A percentile compares a stretch with the other conserved stretches of the same genome.
These are phyloP conservation scores for Mythimna impura DNA, from an alignment of 2,888 invertebrate genomes.

Conservation along the genomic window DNA sequence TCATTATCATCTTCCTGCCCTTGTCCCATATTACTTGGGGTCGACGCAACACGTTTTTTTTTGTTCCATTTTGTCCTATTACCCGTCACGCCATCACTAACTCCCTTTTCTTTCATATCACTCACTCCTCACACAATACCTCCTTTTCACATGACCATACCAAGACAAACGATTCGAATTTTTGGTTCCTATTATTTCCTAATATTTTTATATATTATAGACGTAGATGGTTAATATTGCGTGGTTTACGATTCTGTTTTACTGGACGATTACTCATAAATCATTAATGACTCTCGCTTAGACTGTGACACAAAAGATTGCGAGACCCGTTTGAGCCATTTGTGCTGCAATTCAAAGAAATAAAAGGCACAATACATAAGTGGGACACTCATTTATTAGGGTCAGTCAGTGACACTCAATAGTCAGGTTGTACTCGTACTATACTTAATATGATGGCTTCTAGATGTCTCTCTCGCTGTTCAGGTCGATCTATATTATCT, in stretches of 20 bases:
- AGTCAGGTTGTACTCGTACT: conserved; percentile 1
- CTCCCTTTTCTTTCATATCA: no score
- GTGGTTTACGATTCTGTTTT: not conserved
- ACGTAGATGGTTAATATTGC: conserved; percentile 5
- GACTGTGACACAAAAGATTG: conserved; percentile 4
- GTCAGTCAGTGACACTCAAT: conserved; percentile 11
- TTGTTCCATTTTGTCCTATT: no score
- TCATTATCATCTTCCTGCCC: no score
- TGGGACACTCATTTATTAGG: conserved; percentile 26
- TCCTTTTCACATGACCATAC: no score
- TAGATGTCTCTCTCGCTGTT: not conserved
- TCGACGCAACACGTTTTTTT: no score
- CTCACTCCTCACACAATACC: no score
- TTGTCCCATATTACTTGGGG: no score
- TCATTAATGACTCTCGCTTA: conserved; percentile 18
- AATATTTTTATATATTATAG: not conserved
- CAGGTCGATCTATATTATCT: not conserved
- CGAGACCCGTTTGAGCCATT: conserved; percentile 15
- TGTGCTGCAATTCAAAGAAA: not conserved
- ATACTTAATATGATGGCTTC: not conserved
- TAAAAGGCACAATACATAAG: conserved; percentile 8
- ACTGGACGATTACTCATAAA: conserved; percentile 13
- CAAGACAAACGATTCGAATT: not conserved
- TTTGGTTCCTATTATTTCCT: conserved; percentile 19
- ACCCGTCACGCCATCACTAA: no score